phyloP scores from a whole-genome alignment of 2,113 vertebrate genomes.

The Coptodon rendalli region DNA sequence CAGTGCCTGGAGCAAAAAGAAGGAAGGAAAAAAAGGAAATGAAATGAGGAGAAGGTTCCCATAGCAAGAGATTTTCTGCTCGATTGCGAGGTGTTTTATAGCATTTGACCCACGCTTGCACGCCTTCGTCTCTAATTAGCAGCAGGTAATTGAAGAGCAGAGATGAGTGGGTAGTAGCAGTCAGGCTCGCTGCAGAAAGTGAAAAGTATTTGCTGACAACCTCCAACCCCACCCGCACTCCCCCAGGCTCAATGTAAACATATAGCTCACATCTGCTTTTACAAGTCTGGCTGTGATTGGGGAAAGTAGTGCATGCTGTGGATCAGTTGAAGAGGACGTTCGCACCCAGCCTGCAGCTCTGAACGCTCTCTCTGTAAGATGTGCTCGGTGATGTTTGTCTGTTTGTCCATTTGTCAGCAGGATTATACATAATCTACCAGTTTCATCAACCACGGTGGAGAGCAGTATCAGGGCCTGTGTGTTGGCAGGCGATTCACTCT shows the following conservation, averaged over 20 bases:
- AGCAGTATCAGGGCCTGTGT: background rate
- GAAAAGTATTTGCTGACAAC: conserved; percentile 22
- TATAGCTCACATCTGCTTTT: conserved; percentile 6
- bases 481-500: background rate
- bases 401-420: background rate
- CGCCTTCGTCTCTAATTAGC: conserved; percentile 48
- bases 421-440: background rate
- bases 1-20: background rate
- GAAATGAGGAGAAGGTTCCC: background rate
- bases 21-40: background rate
- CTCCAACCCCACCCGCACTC: background rate
- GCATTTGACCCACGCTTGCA: conserved; percentile 6
- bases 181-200: conserved; percentile 26
- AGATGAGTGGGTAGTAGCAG: background rate
- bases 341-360: background rate
- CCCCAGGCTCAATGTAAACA: conserved; percentile 18
- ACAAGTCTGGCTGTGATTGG: background rate
- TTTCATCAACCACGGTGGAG: background rate
- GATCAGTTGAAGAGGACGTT: background rate
- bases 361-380: background rate
- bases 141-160: conserved; percentile 54
- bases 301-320: background rate
- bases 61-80: background rate
- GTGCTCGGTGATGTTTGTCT: background rate
- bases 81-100: conserved; percentile 13